Base-by-base conservation (phyloP, 2,797 vertebrate genomes). In the Dromococcyx pavoninus region DNA sequence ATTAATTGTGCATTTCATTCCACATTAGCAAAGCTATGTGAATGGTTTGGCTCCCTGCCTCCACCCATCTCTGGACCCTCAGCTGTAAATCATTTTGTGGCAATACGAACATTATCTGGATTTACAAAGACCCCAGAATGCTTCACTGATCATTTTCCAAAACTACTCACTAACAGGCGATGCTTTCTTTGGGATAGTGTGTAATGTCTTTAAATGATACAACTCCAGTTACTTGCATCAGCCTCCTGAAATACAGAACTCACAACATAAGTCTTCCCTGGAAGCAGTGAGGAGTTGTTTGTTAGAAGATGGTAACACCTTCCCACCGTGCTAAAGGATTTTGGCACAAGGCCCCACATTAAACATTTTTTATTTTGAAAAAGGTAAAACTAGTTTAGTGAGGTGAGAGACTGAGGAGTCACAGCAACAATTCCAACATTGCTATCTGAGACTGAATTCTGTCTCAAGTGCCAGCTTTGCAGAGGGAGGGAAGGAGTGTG, bases 391-490 rank as follows among this genome's bases (percentile, higher is more conserved):
- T 37, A 41, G 44, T 69, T 86, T 8, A 81, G 67, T 0, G 2
- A 86, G 57, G 77, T 5, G 11, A 85, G 71, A 94, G 84, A 69
- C 74, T 37, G 88, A 91, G 80, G 77, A 46, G 65, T 90, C 43
- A 0, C 27, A 48, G 79, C 71, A 65, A 11, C 62, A 23, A 37
- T 74, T 44, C 57, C 90, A 93, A 7, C 69, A 48, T 28, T 72
- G 7, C 37, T 24, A 9, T 35, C 50, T 35, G 56, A 51, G 85
- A 22, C 75, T 80, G 39, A 78, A 57, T 35, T 64, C 73, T 75
- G 65, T 71, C 79, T 48, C 37, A 35, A 0, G 50, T 18, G 86
- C 80, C 48, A 46, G 74, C 56, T 79, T 57, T 73, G 48, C 58
- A 66, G 48, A 76, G 6, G 27, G 9, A 60, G 8, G 12, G 28